Percentiles rank a stretch among this genome's conserved stretches.
phyloP scores from a whole-genome alignment of 2,113 vertebrate species.

The Scopus umbretta region DNA sequence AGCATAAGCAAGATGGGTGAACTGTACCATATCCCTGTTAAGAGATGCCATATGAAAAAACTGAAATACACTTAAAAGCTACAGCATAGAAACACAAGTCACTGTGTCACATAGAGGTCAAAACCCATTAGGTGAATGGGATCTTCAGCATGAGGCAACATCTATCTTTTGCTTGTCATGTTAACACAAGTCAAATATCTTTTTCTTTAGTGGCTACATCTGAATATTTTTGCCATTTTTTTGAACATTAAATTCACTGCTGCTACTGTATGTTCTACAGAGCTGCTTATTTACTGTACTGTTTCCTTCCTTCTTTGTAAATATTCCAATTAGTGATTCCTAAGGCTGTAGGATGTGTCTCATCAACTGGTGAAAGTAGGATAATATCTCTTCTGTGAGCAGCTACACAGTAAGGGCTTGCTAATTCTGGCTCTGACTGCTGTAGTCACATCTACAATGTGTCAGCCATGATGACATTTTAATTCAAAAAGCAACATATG shows the following conservation, averaged over 20 bases:
- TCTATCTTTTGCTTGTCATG: background rate
- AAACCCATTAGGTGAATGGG: background rate
- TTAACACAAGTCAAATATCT: background rate
- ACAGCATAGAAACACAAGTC: background rate
- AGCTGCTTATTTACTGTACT: conserved; percentile 19
- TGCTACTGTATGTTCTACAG: background rate
- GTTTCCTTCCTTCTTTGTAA: conserved; percentile 40
- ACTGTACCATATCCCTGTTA: background rate
- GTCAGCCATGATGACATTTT: conserved; percentile 57
- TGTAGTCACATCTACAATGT: conserved; percentile 46
- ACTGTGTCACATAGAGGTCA: background rate
- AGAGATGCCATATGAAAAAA: background rate
- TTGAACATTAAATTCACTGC: background rate
- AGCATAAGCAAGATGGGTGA: background rate
- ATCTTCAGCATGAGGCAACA: background rate
- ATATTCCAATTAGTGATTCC: conserved; percentile 52
- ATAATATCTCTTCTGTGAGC: conserved; percentile 46
- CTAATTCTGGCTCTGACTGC: conserved; percentile 47
- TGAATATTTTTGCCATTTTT: background rate
- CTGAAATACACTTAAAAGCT: background rate
- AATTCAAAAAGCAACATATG: conserved; percentile 60
- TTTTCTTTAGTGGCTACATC: background rate
- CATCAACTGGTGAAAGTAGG: conserved; percentile 45
- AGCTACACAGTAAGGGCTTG: conserved; percentile 52
- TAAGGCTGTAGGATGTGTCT: conserved; percentile 49